These are phyloP conservation scores for Archegozetes longisetosus DNA, from an alignment of 1,140 invertebrate genomes.

Conservation along the genomic window DNA sequence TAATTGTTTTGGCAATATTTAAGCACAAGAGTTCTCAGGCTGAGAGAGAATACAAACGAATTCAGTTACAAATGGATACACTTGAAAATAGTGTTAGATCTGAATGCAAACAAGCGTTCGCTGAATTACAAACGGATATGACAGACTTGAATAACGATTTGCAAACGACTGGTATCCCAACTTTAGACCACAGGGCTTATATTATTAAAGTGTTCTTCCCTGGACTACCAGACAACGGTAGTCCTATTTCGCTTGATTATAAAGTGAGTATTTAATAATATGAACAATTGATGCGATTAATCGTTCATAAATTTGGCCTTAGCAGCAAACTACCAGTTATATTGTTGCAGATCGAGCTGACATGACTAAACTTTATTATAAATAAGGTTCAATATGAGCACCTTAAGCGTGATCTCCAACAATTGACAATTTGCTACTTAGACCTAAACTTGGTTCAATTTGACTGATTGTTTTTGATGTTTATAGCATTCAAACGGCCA, in stretches of 20 bases:
- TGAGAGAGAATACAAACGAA: constrained; percentile 87
- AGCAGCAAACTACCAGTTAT: constrained; percentile 60
- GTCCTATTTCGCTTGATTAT: constrained; percentile 46
- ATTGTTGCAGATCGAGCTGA: constrained; percentile 84
- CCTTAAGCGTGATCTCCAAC: too few species aligned
- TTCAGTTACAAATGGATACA: constrained; percentile 98
- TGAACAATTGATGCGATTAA: too few species aligned
- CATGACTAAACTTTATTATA: constrained; percentile 76
- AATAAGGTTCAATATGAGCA: too few species aligned
- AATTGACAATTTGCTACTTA: too few species aligned
- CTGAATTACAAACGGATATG: constrained; percentile 99
- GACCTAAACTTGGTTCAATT: too few species aligned
- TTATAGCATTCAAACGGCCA: constrained; percentile 38
- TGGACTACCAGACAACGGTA: constrained; percentile 54
- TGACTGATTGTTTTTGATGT: too few species aligned
- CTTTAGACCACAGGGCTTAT: constrained; percentile 84
- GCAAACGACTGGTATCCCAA: constrained; percentile 87
- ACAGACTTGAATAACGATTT: constrained; percentile 90
- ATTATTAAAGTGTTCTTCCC: constrained; percentile 98
- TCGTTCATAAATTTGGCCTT: neutral
- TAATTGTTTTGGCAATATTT: constrained; percentile 70
- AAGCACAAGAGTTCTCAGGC: constrained; percentile 81
- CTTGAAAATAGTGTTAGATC: constrained; percentile 91
- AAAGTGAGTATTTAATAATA: neutral
- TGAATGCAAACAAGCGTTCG: constrained; percentile 97